Percentiles rank a stretch among this genome's conserved stretches.
Conservation (phyloP, 2,113 vertebrate species). For the Leptobrachium leishanense region DNA sequence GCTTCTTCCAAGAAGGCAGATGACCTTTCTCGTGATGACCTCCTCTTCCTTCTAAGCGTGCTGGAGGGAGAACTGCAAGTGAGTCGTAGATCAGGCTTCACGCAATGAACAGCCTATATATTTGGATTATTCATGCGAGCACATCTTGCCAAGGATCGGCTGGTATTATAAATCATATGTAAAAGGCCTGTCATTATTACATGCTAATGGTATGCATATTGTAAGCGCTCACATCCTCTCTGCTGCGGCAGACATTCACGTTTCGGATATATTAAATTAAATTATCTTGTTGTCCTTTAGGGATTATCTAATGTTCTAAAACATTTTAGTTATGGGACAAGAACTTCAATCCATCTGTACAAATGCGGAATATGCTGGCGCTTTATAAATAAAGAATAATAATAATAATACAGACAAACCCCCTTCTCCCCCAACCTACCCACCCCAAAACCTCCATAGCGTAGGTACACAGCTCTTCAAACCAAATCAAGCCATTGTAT, state of each 20-base stretch:
- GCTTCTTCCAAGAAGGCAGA: slow-evolving; percentile 71
- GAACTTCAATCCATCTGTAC: slow-evolving; percentile 2
- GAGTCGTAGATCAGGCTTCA: slow-evolving; percentile 49
- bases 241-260: background rate
- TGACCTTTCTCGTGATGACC: slow-evolving; percentile 90
- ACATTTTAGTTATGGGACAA: slow-evolving; percentile 6
- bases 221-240: slow-evolving; percentile 51
- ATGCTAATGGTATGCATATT: slow-evolving; percentile 50
- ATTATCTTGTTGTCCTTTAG: slow-evolving; percentile 28
- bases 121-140: slow-evolving; percentile 32
- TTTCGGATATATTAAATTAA: slow-evolving; percentile 33
- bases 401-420: too few relatives aligned
- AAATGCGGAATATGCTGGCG: too few relatives aligned
- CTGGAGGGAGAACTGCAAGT: slow-evolving; percentile 97
- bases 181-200: slow-evolving; percentile 53
- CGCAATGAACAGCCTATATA: slow-evolving; percentile 39
- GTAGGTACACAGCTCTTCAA: too few relatives aligned
- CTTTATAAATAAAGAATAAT: too few relatives aligned
- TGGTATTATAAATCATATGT: slow-evolving; percentile 53
- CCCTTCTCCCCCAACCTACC: too few relatives aligned
- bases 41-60: slow-evolving; percentile 92
- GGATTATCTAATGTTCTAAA: slow-evolving; percentile 30
- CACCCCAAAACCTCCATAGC: too few relatives aligned
- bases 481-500: too few relatives aligned
- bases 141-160: slow-evolving; percentile 48